These are phyloP conservation scores for Bombus breviceps DNA, from an alignment of 1,140 invertebrate genomes.

Conservation along the genomic window DNA sequence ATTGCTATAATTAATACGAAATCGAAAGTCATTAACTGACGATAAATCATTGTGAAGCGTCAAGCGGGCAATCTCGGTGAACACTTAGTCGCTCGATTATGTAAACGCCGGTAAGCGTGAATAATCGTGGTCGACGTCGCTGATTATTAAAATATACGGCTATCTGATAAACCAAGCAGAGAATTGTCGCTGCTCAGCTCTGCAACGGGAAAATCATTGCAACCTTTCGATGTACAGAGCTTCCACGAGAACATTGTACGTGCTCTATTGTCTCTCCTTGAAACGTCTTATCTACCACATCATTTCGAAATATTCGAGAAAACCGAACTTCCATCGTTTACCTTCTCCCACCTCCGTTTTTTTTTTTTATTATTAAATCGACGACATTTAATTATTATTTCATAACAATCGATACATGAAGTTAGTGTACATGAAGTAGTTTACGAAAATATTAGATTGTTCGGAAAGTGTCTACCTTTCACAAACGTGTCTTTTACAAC, in stretches of 20 bases:
- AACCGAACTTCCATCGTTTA: background rate
- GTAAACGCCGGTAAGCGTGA: slow-evolving; percentile 64
- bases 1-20: slow-evolving; percentile 65
- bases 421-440: no score
- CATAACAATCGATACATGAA: no score
- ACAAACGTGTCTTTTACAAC: no score
- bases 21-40: slow-evolving; percentile 66
- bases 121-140: slow-evolving; percentile 44
- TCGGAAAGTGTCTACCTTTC: no score
- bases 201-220: background rate
- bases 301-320: background rate
- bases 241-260: background rate
- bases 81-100: slow-evolving; percentile 64
- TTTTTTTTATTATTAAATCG: background rate
- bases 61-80: slow-evolving; percentile 56
- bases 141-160: slow-evolving; percentile 55
- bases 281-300: background rate
- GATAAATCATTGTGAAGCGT: slow-evolving; percentile 61
- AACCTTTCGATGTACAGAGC: background rate
- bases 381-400: background rate
- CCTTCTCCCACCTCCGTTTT: background rate
- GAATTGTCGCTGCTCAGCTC: slow-evolving; percentile 2
- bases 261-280: background rate
- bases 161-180: slow-evolving; percentile 1
- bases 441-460: no score